These are phyloP conservation scores for Pleuronectes platessa DNA, from an alignment of 2,113 vertebrate genomes.

Conservation along the genomic window DNA sequence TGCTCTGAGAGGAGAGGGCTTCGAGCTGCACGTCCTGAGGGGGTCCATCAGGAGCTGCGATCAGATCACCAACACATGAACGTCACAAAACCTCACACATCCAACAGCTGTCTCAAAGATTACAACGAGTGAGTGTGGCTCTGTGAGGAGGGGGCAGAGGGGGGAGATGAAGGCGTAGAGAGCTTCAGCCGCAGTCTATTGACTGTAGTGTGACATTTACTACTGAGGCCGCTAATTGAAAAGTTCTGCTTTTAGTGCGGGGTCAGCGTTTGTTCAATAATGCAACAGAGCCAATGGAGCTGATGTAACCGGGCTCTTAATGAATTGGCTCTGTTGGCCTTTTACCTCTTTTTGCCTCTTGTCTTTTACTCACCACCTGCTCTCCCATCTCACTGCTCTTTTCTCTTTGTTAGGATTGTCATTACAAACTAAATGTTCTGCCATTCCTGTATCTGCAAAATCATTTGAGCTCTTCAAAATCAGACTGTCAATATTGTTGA, in stretches of 20 bases:
- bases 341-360: conserved; percentile 23
- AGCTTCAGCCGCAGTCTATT: conserved; percentile 57
- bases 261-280: conserved; percentile 78
- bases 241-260: conserved; percentile 73
- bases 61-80: conserved; percentile 19
- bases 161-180: conserved; percentile 9
- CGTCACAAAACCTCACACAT: conserved; percentile 11
- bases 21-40: conserved; percentile 97
- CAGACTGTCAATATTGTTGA: neutral
- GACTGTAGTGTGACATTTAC: conserved; percentile 76
- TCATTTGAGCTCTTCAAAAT: neutral
- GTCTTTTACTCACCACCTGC: conserved; percentile 15
- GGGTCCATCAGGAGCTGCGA: conserved; percentile 95
- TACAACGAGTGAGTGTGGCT: neutral
- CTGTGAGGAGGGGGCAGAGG: conserved; percentile 5
- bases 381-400: conserved; percentile 6
- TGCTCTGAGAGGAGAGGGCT: conserved; percentile 95
- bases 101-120: neutral
- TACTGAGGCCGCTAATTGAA: conserved; percentile 75
- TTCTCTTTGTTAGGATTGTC: neutral
- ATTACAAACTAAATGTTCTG: neutral
- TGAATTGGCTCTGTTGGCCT: conserved; percentile 62
- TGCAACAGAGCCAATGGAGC: conserved; percentile 65
- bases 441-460: neutral
- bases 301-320: conserved; percentile 65